phyloP scores from a whole-genome alignment of 2,113 vertebrate species.

The Uria lomvia region DNA sequence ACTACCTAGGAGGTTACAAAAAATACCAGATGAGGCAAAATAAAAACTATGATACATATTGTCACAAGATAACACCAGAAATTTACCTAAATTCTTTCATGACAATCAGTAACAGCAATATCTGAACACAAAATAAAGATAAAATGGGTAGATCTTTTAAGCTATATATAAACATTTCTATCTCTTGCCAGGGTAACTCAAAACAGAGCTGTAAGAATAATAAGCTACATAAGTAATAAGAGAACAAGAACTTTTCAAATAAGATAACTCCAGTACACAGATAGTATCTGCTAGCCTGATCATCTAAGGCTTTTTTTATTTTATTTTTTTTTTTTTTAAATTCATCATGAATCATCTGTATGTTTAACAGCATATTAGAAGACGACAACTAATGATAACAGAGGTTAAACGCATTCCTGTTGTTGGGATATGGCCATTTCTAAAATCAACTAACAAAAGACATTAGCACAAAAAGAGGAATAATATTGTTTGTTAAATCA shows the following conservation, averaged over 20 bases:
- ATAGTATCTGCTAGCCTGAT: background rate
- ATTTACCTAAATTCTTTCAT: background rate
- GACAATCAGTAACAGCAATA: background rate
- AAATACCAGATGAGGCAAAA: background rate
- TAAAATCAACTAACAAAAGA: background rate
- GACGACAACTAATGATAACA: background rate
- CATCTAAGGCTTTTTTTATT: background rate
- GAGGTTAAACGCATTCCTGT: background rate
- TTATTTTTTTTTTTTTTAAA: background rate
- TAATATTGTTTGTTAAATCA: background rate
- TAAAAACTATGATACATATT: background rate
- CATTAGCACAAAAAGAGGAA: background rate
- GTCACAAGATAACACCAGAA: background rate
- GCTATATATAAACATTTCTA: background rate
- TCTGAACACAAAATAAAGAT: background rate
- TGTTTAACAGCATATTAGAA: background rate
- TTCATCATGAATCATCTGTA: background rate
- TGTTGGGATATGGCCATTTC: background rate
- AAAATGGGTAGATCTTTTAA: background rate
- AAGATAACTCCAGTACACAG: background rate
- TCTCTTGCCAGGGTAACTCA: background rate
- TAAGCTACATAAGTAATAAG: background rate
- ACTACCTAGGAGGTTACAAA: background rate
- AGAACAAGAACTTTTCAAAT: background rate
- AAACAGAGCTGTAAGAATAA: background rate